Base-by-base conservation (phyloP, 2,888 invertebrate genomes). In the Cerceris rybyensis region DNA sequence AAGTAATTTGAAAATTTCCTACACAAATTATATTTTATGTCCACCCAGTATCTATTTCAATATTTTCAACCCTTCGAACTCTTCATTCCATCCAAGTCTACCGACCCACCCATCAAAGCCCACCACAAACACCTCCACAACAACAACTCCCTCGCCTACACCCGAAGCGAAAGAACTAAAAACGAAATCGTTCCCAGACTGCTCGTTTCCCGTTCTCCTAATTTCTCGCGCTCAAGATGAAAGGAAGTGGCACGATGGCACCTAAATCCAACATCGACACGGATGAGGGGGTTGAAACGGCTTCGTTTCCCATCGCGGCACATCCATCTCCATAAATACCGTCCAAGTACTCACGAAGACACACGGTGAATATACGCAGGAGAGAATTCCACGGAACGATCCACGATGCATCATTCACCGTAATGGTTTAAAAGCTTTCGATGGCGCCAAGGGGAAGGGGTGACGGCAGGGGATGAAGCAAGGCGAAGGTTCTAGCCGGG, bases 341-440 rank as follows among this genome's bases (percentile, higher is more conserved):
- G 55, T 70, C 70, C 72, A 79, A 81, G 75, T 83, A 75, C 72
- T 70, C 60, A 39, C 68, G 70, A 79, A 83, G 83, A 81, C 77
- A 74, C 66, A 69, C 69, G 52, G 57, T 39, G 73, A 54, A 79
- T 75, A 75, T 75, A 84, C 70, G 78, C 65, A 52, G 61, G 80
- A 78, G 80, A 78, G 85, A 83, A 84, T 84, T 82, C 77, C 79
- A 69, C 70, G 70, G 71, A 68, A 72, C 65, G 73, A 79, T 65
- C 78, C 73, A 59, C 81, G 81, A 85, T 86, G 86, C 87, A 75
- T 88, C 85, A 85, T 87, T 85, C 83, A 59, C 74, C 68, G 81
- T 85, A 88, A 87, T 86, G 86, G 87, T 87, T 87, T 88, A 88
- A 87, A 87, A 87, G 88, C 86, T 86, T 82, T 77, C 68, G 78